Conservation (phyloP, 1,140 invertebrate genomes). For the Polyergus mexicanus region DNA sequence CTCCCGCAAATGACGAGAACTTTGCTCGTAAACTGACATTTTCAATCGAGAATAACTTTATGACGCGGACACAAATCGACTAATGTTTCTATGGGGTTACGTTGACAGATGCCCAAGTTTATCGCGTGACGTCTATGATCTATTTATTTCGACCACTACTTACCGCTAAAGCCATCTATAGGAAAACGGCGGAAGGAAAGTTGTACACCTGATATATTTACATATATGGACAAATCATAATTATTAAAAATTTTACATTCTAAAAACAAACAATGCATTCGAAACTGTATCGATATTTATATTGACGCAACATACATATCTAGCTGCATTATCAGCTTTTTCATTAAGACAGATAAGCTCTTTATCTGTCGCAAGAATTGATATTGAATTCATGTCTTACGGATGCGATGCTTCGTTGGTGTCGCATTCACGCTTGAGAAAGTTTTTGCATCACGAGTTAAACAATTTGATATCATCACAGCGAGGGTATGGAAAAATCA, state of each 20-base stretch:
- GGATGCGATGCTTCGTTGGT: background rate
- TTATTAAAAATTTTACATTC: slow-evolving; percentile 1
- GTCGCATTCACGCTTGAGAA: background rate
- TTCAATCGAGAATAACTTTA: too few species aligned
- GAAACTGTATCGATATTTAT: slow-evolving; percentile 3
- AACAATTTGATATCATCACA: background rate
- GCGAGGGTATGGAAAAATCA: background rate
- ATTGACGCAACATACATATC: background rate
- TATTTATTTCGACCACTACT: too few species aligned
- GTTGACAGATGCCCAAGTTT: too few species aligned
- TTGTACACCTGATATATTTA: too few species aligned
- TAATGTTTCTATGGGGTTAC: too few species aligned
- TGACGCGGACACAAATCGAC: too few species aligned
- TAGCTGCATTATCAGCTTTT: slow-evolving; percentile 39
- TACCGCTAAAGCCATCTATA: too few species aligned
- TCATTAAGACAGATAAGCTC: slow-evolving; percentile 31
- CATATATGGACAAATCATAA: too few species aligned
- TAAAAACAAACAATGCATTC: slow-evolving; percentile 7
- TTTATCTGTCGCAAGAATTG: slow-evolving; percentile 38
- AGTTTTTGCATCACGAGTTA: background rate
- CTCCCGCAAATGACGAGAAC: too few species aligned
- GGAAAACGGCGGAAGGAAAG: too few species aligned
- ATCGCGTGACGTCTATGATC: too few species aligned
- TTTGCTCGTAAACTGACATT: too few species aligned
- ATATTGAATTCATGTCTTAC: slow-evolving; percentile 27